Base-by-base conservation (phyloP, 2,888 invertebrate species). In the Plemyria rubiginata region DNA sequence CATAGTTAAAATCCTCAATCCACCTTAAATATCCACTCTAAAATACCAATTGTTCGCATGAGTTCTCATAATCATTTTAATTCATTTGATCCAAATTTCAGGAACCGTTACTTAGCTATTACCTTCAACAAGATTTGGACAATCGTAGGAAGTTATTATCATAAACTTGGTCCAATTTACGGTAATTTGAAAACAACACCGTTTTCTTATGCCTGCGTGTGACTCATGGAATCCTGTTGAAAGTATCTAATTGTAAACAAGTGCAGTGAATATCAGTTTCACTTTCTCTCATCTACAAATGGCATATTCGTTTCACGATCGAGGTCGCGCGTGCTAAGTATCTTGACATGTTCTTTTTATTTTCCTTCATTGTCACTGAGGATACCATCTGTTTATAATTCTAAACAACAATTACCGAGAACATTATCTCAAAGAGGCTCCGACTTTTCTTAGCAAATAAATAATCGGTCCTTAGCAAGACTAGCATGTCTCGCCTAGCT, bases 221-320 rank as follows among this genome's bases (percentile, higher is more conserved):
- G 77, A 76, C 73, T 78, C 79, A 80, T 77, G 73, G 82, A 82
- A 86, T 90, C 89, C 90, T 88, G 88, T 89, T 85, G 91, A 91
- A 91, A 91, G 91, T 89, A 79, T 79, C 82, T 81, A 81, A 81
- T 84, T 79, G 77, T 80, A 79, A 45, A 80, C 78, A 72, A 78
- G 78, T 77, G 79, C 81, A 80, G 86, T 75, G 80, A 79, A 81
- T 84, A 90, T 88, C 88, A 88, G 87, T 90, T 92, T 92, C 90
- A 90, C 92, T 92, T 92, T 91, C 88, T 81, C 85, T 84, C 84
- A 83, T 86, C 84, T 86, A 80, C 79, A 80, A 79, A 82, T 80
- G 82, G 84, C 79, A 78, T 85, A 92, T 90, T 89, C 90, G 77
- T 78, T 81, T 84, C 92, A 92, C 92, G 92, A 92, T 87, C 76